Conservation (phyloP, 2,797 vertebrate species). For the Phalloptychus januarius region DNA sequence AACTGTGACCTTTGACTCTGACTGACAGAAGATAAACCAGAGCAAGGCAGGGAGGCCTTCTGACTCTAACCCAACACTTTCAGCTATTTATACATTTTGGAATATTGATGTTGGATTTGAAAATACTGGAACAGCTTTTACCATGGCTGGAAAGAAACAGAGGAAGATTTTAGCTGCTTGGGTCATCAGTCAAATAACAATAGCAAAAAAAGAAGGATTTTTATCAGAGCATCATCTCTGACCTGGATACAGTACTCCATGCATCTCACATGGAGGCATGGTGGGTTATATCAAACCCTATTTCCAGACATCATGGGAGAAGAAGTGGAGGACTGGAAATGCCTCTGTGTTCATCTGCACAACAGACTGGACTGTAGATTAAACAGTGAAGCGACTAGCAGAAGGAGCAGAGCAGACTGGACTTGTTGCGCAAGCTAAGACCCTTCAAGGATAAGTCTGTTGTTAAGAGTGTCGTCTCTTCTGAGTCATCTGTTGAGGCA, state of each 20-base stretch:
- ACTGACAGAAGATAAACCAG: background rate
- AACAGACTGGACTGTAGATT: too few species aligned
- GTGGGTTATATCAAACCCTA: too few species aligned
- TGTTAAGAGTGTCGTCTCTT: too few species aligned
- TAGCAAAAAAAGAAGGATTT: background rate
- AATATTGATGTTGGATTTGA: background rate
- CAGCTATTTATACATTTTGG: background rate
- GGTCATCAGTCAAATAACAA: background rate
- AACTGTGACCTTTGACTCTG: conserved; percentile 53
- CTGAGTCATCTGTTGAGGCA: too few species aligned
- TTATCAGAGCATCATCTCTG: background rate
- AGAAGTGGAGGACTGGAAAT: too few species aligned
- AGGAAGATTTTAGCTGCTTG: background rate
- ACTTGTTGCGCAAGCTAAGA: too few species aligned
- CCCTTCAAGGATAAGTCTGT: too few species aligned
- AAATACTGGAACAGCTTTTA: background rate
- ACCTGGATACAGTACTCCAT: background rate
- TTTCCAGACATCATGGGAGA: too few species aligned
- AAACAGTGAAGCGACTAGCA: too few species aligned
- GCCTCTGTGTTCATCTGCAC: too few species aligned
- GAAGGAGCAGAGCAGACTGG: too few species aligned
- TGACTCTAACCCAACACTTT: background rate
- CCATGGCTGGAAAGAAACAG: background rate
- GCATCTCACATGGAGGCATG: too few species aligned
- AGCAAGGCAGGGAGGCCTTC: background rate